These are phyloP conservation scores for Oceanodroma tethys DNA, from an alignment of 2,113 vertebrate genomes.

Conservation along the genomic window DNA sequence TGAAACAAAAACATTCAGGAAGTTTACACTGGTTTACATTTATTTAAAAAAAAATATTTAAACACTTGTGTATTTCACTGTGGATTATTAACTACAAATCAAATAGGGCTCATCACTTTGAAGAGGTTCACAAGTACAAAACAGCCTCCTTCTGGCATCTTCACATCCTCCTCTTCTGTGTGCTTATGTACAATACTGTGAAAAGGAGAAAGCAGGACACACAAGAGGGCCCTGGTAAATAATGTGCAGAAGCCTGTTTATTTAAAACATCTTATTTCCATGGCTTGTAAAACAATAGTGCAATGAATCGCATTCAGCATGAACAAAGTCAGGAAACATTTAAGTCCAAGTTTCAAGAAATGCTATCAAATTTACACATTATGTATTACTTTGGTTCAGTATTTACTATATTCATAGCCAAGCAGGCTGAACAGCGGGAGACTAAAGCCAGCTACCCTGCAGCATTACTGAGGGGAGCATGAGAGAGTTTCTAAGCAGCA, in stretches of 20 bases:
- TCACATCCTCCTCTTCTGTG: slow-evolving; percentile 99
- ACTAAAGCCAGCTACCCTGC: background rate
- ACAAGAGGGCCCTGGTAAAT: background rate
- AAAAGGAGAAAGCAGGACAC: slow-evolving; percentile 37
- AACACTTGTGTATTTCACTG: slow-evolving; percentile 1
- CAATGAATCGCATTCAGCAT: background rate
- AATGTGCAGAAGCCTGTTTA: background rate
- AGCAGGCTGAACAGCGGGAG: background rate
- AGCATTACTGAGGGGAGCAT: background rate
- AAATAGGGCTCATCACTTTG: background rate
- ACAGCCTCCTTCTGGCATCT: background rate
- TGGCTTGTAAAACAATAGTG: background rate
- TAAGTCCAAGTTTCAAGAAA: background rate
- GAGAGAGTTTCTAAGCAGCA: background rate
- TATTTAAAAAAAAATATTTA: slow-evolving; percentile 22
- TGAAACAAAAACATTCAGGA: slow-evolving; percentile 3
- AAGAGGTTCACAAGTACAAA: slow-evolving; percentile 50
- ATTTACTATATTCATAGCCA: background rate
- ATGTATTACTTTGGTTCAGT: background rate
- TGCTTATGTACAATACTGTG: slow-evolving; percentile 98
- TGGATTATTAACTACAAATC: slow-evolving; percentile 27
- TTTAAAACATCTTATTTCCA: background rate
- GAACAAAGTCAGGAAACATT: background rate
- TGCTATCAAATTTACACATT: background rate
- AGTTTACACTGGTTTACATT: slow-evolving; percentile 1